Percentiles rank a stretch among this genome's conserved stretches.
Evolutionary conservation across 2,888 invertebrate species (phyloP).

Genomic region (Marronus borbonicus): DNA sequence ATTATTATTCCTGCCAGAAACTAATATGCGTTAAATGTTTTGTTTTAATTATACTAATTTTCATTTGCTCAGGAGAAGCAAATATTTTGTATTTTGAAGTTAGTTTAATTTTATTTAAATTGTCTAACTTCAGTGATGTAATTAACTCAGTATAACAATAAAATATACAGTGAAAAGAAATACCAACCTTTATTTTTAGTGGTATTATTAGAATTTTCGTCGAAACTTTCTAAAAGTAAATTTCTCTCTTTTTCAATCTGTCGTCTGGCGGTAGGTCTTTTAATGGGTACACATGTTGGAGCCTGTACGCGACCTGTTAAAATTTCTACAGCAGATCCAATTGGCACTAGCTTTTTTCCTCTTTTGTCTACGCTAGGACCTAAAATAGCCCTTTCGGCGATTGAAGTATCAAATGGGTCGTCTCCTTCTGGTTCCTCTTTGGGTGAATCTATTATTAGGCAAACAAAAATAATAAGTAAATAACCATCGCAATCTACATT

Average conservation of each 20-base stretch:
- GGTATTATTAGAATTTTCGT: slow-evolving; percentile 65
- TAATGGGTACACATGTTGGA: slow-evolving; percentile 75
- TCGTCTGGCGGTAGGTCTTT: slow-evolving; percentile 72
- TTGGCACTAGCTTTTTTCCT: slow-evolving; percentile 85
- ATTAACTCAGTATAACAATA: too few relatives aligned
- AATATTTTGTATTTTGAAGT: too few relatives aligned
- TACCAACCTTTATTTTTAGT: neutral
- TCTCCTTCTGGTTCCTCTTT: slow-evolving; percentile 80
- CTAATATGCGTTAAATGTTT: too few relatives aligned
- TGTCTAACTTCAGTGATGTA: too few relatives aligned
- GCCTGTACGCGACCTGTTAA: slow-evolving; percentile 88
- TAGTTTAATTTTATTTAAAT: too few relatives aligned
- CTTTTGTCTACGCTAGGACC: slow-evolving; percentile 81
- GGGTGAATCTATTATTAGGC: slow-evolving; percentile 78
- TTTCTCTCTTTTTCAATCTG: slow-evolving; percentile 73
- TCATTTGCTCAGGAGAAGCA: too few relatives aligned
- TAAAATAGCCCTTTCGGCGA: slow-evolving; percentile 87
- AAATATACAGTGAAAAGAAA: neutral
- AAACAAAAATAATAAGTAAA: neutral
- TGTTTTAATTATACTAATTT: too few relatives aligned
- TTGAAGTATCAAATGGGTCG: slow-evolving; percentile 92
- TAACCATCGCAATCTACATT: too few relatives aligned
- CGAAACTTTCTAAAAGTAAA: slow-evolving; percentile 78
- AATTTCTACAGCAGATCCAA: slow-evolving; percentile 91
- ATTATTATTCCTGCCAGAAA: too few relatives aligned